phyloP scores from a whole-genome alignment of 2,888 invertebrate species.

The Dryobota labecula region DNA sequence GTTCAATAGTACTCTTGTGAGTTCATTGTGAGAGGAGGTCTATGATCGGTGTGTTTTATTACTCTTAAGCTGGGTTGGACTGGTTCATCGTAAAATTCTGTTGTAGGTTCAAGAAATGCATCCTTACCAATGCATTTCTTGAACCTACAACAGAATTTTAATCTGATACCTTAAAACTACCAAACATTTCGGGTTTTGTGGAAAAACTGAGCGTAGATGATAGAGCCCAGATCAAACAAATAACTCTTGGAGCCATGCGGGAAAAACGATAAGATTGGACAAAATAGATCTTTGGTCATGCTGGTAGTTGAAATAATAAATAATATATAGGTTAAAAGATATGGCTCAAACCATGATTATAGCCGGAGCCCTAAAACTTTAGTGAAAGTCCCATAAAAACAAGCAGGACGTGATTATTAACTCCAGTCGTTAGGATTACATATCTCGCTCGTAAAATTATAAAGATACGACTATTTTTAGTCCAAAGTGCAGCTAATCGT shows the following conservation, averaged over 20 bases:
- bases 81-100: constrained; percentile 18
- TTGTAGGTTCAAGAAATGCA: constrained; percentile 4
- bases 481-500: constrained; percentile 37
- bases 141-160: too few species aligned
- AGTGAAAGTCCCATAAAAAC: constrained; percentile 56
- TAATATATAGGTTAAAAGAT: not conserved
- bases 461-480: constrained; percentile 43
- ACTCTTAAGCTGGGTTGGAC: constrained; percentile 1
- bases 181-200: not conserved
- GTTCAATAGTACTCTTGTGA: constrained; percentile 54
- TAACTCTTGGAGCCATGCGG: not conserved
- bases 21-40: constrained; percentile 45
- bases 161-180: not conserved
- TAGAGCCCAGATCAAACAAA: not conserved
- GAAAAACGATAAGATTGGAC: not conserved
- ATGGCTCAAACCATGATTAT: constrained; percentile 25
- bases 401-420: constrained; percentile 42
- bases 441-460: constrained; percentile 49
- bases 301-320: not conserved
- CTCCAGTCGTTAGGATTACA: constrained; percentile 42
- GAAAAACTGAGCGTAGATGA: too few species aligned
- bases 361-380: constrained; percentile 33
- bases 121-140: too few species aligned
- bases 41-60: constrained; percentile 32
- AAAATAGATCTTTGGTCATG: not conserved